Evolutionary conservation across 92 coral and sea anemone species (phyloP), one percentile per base, ranked within the genome.

Genomic region (Heliopora coerulea): DNA sequence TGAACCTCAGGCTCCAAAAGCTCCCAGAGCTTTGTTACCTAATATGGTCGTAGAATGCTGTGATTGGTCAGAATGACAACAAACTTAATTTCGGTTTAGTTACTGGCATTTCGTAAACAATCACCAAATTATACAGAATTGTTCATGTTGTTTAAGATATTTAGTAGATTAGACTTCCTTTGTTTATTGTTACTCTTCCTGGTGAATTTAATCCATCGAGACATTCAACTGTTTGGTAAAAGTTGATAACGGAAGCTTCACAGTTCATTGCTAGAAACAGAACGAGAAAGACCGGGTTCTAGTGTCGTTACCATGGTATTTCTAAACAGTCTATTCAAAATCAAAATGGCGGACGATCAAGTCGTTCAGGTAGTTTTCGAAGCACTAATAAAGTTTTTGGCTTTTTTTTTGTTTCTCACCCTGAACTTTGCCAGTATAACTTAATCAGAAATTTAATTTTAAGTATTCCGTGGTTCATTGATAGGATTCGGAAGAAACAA

Each of bases 41-140:
- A 52, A 70, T 50, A 52, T 70, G 77, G 77, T 54, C 0, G 35
- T 70, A 50, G 54, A 70, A 54, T 54, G 62, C 46, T 25, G 60
- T 70, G 77, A 52, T 70, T 70, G 77, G 77, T 70, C 77, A 70
- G 77, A 70, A 58, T 70, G 75, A 68, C 75, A 60, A 46, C 29
- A n/a, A n/a, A 66, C 49, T 10, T 34, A 17, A 30, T 9, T 70
- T 17, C 27, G 8, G 15, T n/a, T 52, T 70, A 24, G 24, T 70
- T 21, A 27, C 30, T 28, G 23, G 7, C 17, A 17, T 3, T 17
- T 23, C 26, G 8, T 6, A 5, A 17, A 17, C 58, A 50, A 50
- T 50, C 58, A 7, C 26, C 6, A 50, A 50, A 17, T 3, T 5
- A n/a, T 17, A 3, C 6, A 50, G 17, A 50, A 17, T 3, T 50